Conservation (phyloP, 2,888 invertebrate species). For the Dascillus cervinus region DNA sequence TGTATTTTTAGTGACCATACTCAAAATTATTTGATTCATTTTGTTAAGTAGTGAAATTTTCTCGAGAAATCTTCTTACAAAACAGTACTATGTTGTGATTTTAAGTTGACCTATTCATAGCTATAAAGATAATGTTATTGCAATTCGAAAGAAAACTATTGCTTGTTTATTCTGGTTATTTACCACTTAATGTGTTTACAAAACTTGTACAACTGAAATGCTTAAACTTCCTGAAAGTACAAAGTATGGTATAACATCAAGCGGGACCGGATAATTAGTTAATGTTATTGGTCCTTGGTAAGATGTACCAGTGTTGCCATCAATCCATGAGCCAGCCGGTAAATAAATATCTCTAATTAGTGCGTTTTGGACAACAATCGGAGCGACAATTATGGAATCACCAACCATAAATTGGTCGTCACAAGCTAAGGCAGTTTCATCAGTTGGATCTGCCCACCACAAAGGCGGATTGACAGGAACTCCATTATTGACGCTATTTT, state of each 20-base stretch:
- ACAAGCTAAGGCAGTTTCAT: conserved; percentile 35
- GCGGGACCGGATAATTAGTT: conserved; percentile 55
- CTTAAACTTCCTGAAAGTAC: conserved; percentile 12
- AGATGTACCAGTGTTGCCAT: conserved; percentile 46
- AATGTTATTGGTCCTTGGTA: conserved; percentile 57
- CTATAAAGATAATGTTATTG: no score
- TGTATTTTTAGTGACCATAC: no score
- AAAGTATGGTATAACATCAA: conserved; percentile 65
- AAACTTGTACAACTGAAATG: no score
- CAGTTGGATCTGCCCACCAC: conserved; percentile 75
- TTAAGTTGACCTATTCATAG: no score
- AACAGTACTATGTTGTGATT: no score
- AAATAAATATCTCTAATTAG: conserved; percentile 63
- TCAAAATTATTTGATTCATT: no score
- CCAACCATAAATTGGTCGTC: conserved; percentile 61
- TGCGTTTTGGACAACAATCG: conserved; percentile 58
- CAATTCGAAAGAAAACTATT: no score
- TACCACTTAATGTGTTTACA: no score
- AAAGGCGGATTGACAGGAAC: conserved; percentile 72
- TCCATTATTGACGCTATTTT: conserved; percentile 51
- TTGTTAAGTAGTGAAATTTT: no score
- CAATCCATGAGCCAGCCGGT: conserved; percentile 67
- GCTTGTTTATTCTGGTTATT: no score
- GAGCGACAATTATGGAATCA: conserved; percentile 69
- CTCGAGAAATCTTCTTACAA: no score